Percentiles rank a stretch among this genome's conserved stretches.
Conservation (phyloP, 1,140 invertebrate species). For the Philopotamus ludificatus region DNA sequence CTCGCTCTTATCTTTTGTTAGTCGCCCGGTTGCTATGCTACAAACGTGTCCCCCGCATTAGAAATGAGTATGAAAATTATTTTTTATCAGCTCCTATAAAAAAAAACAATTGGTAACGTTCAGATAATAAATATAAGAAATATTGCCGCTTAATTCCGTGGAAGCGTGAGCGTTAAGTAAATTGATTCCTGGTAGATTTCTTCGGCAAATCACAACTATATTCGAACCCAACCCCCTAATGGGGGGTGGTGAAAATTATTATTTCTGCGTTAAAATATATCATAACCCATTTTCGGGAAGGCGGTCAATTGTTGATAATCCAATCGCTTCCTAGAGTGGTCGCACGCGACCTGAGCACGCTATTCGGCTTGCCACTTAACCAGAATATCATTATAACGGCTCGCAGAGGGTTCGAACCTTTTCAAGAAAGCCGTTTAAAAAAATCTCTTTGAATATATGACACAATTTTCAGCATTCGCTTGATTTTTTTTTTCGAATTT, state of each 20-base stretch:
- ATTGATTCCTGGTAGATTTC: background rate
- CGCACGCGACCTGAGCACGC: conserved; percentile 21
- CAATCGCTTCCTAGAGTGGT: conserved; percentile 17
- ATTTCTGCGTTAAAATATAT: conserved; percentile 23
- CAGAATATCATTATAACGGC: conserved; percentile 9
- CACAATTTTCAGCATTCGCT: no score
- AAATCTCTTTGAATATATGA: no score
- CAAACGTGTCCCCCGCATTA: background rate
- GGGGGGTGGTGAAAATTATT: background rate
- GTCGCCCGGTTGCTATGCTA: background rate
- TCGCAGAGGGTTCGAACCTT: conserved; percentile 3
- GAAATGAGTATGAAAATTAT: background rate
- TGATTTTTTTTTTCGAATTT: no score
- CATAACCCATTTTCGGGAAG: conserved; percentile 29
- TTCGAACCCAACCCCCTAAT: background rate
- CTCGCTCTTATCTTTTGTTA: no score
- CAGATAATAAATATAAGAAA: background rate
- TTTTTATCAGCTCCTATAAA: background rate
- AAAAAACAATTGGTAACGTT: background rate
- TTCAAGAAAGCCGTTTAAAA: background rate
- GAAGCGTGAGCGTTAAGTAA: background rate
- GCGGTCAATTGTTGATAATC: conserved; percentile 32
- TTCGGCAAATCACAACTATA: background rate
- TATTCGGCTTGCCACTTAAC: conserved; percentile 12
- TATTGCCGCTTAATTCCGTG: background rate